Conservation (phyloP, 2,888 invertebrate genomes). For the Parnassius smintheus region DNA sequence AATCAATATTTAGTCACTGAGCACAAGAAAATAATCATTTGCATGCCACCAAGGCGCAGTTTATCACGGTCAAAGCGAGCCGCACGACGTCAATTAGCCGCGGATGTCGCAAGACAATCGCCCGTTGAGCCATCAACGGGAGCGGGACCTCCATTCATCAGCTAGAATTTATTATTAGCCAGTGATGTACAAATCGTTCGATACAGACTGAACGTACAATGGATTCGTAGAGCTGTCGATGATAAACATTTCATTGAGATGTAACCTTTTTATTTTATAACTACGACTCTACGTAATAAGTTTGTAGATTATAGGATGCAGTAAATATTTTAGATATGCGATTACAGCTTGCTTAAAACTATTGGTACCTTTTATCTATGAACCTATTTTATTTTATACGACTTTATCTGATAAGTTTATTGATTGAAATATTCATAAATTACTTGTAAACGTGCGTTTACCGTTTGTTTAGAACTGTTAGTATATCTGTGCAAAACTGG, state of each 20-base stretch:
- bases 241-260: not conserved
- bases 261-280: no score
- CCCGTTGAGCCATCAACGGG: slow-evolving; percentile 62
- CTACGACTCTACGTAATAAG: no score
- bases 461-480: no score
- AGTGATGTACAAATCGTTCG: slow-evolving; percentile 46
- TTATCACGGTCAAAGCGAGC: slow-evolving; percentile 56
- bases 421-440: no score
- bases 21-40: slow-evolving; percentile 6
- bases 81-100: slow-evolving; percentile 60
- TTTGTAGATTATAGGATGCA: no score
- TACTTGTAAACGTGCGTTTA: no score
- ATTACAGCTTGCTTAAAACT: no score
- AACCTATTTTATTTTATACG: no score
- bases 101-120: slow-evolving; percentile 59
- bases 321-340: no score
- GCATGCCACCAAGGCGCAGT: slow-evolving; percentile 46
- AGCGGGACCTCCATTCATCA: slow-evolving; percentile 55
- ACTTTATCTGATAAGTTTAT: no score
- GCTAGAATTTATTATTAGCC: slow-evolving; percentile 46
- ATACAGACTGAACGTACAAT: slow-evolving; percentile 46
- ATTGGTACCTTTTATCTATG: no score
- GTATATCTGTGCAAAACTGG: no score
- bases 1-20: not conserved
- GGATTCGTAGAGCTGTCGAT: slow-evolving; percentile 30